Conservation (phyloP, 2,113 vertebrate genomes). For the Phrynosoma blainvillii region DNA sequence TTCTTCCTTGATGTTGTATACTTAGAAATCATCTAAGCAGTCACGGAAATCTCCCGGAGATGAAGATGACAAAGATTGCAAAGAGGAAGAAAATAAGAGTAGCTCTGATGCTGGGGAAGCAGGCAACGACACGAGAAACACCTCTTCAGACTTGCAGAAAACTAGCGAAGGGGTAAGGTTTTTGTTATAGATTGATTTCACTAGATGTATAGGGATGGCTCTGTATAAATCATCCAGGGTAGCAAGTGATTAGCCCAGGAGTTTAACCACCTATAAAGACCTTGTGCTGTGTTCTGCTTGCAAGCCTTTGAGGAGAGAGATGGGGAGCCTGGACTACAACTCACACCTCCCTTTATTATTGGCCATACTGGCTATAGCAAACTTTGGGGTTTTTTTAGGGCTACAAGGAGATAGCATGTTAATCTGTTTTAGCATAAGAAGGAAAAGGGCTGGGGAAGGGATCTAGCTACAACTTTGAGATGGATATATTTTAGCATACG, state of each 20-base stretch:
- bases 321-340: too few relatives aligned
- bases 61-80: slow-evolving; percentile 92
- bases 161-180: slow-evolving; percentile 85
- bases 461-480: too few relatives aligned
- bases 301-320: background rate
- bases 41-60: slow-evolving; percentile 92
- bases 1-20: slow-evolving; percentile 51
- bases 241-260: accelerated
- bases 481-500: too few relatives aligned
- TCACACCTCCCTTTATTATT: too few relatives aligned
- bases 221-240: too few relatives aligned
- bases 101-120: slow-evolving; percentile 90
- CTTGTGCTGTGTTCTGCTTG: background rate
- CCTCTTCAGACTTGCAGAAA: slow-evolving; percentile 90
- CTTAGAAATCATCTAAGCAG: slow-evolving; percentile 92
- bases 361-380: too few relatives aligned
- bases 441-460: too few relatives aligned
- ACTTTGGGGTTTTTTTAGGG: too few relatives aligned
- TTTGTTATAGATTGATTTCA: background rate
- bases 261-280: background rate
- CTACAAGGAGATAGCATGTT: too few relatives aligned
- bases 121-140: slow-evolving; percentile 90
- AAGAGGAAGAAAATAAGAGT: slow-evolving; percentile 95
- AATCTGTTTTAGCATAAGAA: too few relatives aligned
- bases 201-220: background rate